Base-by-base conservation (phyloP, 2,888 invertebrate genomes). In the Drosophila falleni region DNA sequence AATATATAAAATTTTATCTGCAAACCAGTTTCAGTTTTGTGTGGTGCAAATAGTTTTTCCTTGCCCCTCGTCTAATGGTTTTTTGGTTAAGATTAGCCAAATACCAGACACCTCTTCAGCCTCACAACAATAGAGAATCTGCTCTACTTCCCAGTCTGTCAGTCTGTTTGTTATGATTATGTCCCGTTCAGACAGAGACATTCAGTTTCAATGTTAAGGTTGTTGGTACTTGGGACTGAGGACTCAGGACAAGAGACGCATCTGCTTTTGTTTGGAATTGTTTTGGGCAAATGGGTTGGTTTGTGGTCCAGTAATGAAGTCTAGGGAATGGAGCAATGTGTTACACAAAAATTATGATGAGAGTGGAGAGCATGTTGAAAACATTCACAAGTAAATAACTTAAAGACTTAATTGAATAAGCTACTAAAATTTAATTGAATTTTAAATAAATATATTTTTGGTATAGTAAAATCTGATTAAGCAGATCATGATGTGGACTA, bases 81-180 rank as follows among this genome's bases (percentile, higher is more conserved):
- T 82, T 81, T 71, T 70, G 79, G 69, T 70, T 61, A 65, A 78
- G 85, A 85, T 85, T 85, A 85, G 80, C 75, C 71, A 63, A 65
- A 78, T 61, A 23, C 63, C 79, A 78, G 71, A 78, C 85, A 85
- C 82, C 85, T 85, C 72, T 35, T 29, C 58, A 58, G 56, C n/a
- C 62, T 58, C 53, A 13, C 47, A 67, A 64, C 64, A 62, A 51
- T 19, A 23, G 41, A 49, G 33, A 6, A 11, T 33, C 39, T 59
- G 29, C 39, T 33, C 59, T 47, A n/a, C 42, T 23, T 16, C 16
- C 16, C 53, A 29, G 46, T 42, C 51, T 47, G 55, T 62, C 61
- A 46, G 62, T 46, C 61, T 68, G 72, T 77, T 67, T 77, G 68
- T 58, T 72, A 62, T 70, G 74, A 74, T 74, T 69, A 65, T 59